These are phyloP conservation scores for Leptodactylus fuscus DNA, from an alignment of 2,113 vertebrate species.

Conservation along the genomic window DNA sequence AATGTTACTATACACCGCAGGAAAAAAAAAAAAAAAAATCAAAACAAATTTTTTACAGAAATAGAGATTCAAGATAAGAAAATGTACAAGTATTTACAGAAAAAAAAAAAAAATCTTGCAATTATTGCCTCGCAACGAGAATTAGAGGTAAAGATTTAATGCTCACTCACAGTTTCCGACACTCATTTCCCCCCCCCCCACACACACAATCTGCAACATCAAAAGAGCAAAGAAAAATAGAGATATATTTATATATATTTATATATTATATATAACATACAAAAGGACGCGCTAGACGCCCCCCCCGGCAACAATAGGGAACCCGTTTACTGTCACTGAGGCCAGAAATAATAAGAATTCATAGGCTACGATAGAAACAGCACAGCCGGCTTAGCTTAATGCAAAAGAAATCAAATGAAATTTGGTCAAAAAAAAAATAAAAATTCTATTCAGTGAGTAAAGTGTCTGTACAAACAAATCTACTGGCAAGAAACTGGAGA, in stretches of 20 bases:
- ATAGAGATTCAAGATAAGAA: slow-evolving; percentile 79
- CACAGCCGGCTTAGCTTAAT: slow-evolving; percentile 66
- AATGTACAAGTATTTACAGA: slow-evolving; percentile 93
- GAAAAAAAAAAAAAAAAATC: slow-evolving; percentile 65
- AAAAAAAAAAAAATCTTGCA: slow-evolving; percentile 70
- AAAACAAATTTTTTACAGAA: slow-evolving; percentile 77
- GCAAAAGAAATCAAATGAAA: slow-evolving; percentile 77
- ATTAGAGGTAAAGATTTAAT: slow-evolving; percentile 83
- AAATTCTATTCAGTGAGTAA: slow-evolving; percentile 74
- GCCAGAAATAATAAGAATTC: not conserved
- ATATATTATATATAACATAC: slow-evolving; percentile 1
- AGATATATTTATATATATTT: not conserved
- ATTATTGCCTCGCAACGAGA: slow-evolving; percentile 97
- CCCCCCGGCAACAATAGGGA: not conserved
- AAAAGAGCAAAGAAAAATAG: not conserved
- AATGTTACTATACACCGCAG: slow-evolving; percentile 80
- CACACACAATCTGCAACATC: not conserved
- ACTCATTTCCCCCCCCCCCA: not conserved
- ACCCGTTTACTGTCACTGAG: not conserved
- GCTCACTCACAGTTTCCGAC: slow-evolving; percentile 74
- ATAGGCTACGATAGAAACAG: slow-evolving; percentile 53
- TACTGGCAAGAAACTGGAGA: slow-evolving; percentile 79
- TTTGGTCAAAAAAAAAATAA: slow-evolving; percentile 74
- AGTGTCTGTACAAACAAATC: slow-evolving; percentile 80
- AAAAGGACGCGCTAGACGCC: not conserved